These are phyloP conservation scores for Hypercompe scribonia DNA, from an alignment of 2,888 invertebrate species.

Conservation along the genomic window DNA sequence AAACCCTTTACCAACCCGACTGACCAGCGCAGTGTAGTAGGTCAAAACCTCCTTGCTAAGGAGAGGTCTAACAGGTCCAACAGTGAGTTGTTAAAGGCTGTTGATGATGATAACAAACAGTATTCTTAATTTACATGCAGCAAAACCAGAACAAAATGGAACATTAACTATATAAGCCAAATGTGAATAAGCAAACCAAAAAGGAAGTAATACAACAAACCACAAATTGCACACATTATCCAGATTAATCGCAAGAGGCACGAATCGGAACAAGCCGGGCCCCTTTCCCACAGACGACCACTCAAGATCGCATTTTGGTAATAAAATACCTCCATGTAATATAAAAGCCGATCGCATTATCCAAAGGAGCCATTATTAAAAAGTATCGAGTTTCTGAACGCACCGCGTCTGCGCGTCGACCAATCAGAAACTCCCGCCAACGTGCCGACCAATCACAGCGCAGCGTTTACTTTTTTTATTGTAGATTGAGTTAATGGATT, in stretches of 20 bases:
- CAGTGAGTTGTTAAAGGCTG: too few relatives aligned
- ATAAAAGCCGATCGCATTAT: slow-evolving; percentile 85
- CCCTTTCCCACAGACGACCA: slow-evolving; percentile 71
- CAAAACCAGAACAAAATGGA: slow-evolving; percentile 6
- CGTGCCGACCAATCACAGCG: slow-evolving; percentile 72
- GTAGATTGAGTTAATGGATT: slow-evolving; percentile 83
- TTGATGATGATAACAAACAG: too few relatives aligned
- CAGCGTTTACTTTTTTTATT: slow-evolving; percentile 73
- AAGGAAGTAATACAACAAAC: slow-evolving; percentile 50
- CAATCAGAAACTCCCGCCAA: slow-evolving; percentile 75
- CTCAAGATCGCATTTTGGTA: slow-evolving; percentile 80
- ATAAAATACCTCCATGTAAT: slow-evolving; percentile 83
- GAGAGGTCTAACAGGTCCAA: too few relatives aligned
- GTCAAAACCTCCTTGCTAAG: too few relatives aligned
- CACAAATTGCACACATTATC: slow-evolving; percentile 60
- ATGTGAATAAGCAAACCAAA: slow-evolving; percentile 29
- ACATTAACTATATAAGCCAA: slow-evolving; percentile 20
- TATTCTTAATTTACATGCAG: background rate
- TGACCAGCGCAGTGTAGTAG: too few relatives aligned
- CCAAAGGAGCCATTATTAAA: slow-evolving; percentile 86
- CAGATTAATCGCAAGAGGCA: slow-evolving; percentile 68
- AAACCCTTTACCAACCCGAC: too few relatives aligned
- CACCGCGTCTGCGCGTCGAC: slow-evolving; percentile 66
- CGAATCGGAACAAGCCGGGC: slow-evolving; percentile 68
- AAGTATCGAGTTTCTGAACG: slow-evolving; percentile 85